Base-by-base conservation (phyloP, 1,140 invertebrate species). In the Planococcus citri region DNA sequence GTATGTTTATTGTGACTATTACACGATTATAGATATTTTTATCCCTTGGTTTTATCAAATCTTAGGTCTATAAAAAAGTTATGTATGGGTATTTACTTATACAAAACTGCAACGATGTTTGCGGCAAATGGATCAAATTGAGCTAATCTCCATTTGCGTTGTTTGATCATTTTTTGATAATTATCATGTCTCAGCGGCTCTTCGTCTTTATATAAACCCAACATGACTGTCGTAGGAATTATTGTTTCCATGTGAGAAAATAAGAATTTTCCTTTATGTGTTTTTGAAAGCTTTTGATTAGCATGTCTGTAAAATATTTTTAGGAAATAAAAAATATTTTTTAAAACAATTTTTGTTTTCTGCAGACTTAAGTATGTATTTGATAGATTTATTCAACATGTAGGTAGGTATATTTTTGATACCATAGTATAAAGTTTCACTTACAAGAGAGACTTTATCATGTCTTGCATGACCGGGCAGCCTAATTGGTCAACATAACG, bases 101-200 rank as follows among this genome's bases (percentile, higher is more conserved):
- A 89, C 38, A 92, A 79, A 9, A 92, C 83, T 29, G 90, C 87
- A 60, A 84, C n/a, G 1, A 94, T 74, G 78, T 94, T 94, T 4
- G 84, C 82, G 10, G 87, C 87, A 74, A 92, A 94, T 0, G 91
- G 88, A 67, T 82, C 79, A 67, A 92, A 84, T 4, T 81, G 74
- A 0, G 89, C 90, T 0, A 86, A 85, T 69, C 82, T 82, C 87
- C 90, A 95, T 61, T 84, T 80, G 27, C 91, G 79, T 14, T 12
- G 10, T 72, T 77, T 82, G 51, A 72, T 74, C 73, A 81, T 79
- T 25, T 75, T 72, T 74, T 83, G 78, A 75, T 82, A 91, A 76
- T 90, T 91, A 68, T 86, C 82, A 0, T 87, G 84, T 0, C 80
- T 84, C 9, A 91, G 78, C 1, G 83, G 82, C 0, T 77, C 77